These are phyloP conservation scores for Aspidoscelis tigris DNA, from an alignment of 2,113 vertebrate species.

Conservation along the genomic window DNA sequence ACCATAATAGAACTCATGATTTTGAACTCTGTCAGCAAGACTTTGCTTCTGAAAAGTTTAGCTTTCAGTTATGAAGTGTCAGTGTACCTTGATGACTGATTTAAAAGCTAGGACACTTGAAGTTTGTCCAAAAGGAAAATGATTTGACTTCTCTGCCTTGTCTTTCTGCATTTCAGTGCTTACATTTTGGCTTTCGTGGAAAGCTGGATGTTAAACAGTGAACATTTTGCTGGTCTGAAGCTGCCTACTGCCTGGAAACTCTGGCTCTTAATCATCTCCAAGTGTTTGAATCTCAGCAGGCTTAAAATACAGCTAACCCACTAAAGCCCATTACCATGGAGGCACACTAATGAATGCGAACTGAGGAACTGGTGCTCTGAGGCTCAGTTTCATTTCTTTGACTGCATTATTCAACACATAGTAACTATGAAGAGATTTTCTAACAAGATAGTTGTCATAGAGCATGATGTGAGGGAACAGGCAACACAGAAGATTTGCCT, in stretches of 20 bases:
- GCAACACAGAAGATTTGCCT: background rate
- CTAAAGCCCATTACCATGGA: background rate
- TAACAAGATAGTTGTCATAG: conserved; percentile 15
- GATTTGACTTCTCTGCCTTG: background rate
- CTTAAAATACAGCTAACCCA: background rate
- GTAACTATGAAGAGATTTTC: conserved; percentile 32
- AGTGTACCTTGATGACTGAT: accelerated
- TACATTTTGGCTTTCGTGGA: background rate
- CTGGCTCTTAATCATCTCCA: conserved; percentile 6
- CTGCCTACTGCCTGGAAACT: background rate
- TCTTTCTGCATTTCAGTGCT: background rate
- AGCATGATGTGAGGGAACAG: background rate
- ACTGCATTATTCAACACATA: conserved; percentile 28
- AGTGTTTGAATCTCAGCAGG: conserved; percentile 19
- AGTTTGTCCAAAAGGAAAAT: background rate
- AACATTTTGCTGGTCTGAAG: background rate
- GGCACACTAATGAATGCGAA: conserved; percentile 18
- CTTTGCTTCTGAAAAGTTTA: background rate
- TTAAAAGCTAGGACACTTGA: background rate
- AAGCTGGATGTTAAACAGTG: background rate
- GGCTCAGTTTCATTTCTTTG: conserved; percentile 19
- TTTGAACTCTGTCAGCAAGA: background rate
- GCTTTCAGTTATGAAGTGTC: background rate
- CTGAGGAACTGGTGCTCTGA: conserved; percentile 1
- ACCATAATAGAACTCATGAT: background rate